phyloP scores from a whole-genome alignment of 2,888 invertebrate genomes.

The Netelia virgata region DNA sequence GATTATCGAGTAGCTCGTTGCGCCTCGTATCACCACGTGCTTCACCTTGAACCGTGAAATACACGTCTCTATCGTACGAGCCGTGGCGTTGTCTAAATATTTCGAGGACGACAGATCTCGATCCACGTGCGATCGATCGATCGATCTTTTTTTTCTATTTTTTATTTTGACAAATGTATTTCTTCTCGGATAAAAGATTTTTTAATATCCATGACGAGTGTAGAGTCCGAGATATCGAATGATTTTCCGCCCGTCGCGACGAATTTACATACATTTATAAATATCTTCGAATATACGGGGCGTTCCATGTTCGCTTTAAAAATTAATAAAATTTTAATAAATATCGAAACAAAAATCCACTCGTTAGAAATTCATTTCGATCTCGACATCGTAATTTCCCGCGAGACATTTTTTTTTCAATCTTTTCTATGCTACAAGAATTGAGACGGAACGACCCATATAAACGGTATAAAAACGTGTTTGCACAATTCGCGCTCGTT shows the following conservation, averaged over 20 bases:
- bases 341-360: too few relatives aligned
- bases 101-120: too few relatives aligned
- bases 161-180: neutral
- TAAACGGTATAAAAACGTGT: slow-evolving; percentile 34
- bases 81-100: too few relatives aligned
- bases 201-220: neutral
- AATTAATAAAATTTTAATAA: too few relatives aligned
- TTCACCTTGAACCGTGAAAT: slow-evolving; percentile 48
- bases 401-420: too few relatives aligned
- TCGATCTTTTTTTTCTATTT: neutral
- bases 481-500: slow-evolving; percentile 49
- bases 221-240: too few relatives aligned
- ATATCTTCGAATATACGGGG: neutral
- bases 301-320: too few relatives aligned
- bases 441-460: neutral
- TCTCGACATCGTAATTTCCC: too few relatives aligned
- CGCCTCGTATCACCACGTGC: slow-evolving; percentile 34
- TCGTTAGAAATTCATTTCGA: too few relatives aligned
- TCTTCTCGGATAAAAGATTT: neutral
- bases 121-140: neutral
- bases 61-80: neutral
- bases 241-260: neutral
- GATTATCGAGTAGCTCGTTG: neutral
- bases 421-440: too few relatives aligned
- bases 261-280: neutral